phyloP scores from a whole-genome alignment of 37 sponge, comb jelly and placozoan genomes.

The Mnemiopsis leidyi region DNA sequence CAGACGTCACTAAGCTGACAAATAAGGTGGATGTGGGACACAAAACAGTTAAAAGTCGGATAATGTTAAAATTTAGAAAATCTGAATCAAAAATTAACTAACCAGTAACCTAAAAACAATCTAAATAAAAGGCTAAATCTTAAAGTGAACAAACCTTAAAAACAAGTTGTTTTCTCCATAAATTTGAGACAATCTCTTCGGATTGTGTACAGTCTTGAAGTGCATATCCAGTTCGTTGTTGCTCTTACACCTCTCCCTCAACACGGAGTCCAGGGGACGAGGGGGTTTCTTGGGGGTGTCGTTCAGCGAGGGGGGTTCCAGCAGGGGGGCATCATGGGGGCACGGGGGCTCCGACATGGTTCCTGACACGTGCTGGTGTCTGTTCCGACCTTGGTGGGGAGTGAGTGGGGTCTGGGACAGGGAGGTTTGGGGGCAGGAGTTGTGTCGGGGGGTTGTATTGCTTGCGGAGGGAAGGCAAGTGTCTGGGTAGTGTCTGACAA shows the following conservation, averaged over 20 bases:
- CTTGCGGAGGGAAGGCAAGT: background rate
- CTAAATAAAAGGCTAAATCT: no score
- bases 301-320: background rate
- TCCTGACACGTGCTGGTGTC: constrained; percentile 10
- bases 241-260: constrained; percentile 39
- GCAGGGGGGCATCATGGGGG: background rate
- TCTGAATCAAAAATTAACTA: no score
- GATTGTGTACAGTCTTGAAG: constrained; percentile 57
- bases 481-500: constrained; percentile 35
- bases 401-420: background rate
- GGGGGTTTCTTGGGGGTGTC: constrained; percentile 51
- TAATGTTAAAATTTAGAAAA: no score
- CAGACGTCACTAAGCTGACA: no score
- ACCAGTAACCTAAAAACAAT: no score
- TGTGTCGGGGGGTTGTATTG: background rate
- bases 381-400: background rate
- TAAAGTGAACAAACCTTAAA: background rate
- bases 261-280: constrained; percentile 33
- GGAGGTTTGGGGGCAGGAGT: constrained; percentile 5
- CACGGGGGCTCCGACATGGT: constrained; percentile 3
- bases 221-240: constrained; percentile 43
- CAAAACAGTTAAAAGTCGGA: no score
- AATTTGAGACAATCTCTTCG: constrained; percentile 25
- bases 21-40: no score
- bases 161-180: background rate